Evolutionary conservation across 2,113 vertebrate genomes (phyloP), one percentile per base, ranked within the genome.

Genomic region (Neolamprologus caudopunctatus): DNA sequence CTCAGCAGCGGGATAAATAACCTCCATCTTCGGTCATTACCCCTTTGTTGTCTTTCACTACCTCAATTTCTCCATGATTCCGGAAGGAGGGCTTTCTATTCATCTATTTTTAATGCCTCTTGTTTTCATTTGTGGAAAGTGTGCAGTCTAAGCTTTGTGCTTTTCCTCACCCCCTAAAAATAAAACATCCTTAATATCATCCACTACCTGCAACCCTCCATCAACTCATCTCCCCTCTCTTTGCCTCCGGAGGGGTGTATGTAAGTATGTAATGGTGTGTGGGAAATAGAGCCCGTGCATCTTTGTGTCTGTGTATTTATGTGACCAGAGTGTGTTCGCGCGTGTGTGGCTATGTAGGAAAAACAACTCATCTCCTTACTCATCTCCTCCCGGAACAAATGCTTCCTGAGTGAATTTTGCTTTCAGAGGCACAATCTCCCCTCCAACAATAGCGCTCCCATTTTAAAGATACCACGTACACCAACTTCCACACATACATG

Each of bases 31-130:
- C 75, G 83, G 82, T 91, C 87, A 92, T 95, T 89, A 88, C 82
- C 81, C 89, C 53, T 85, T 85, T 90, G 86, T 94, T 93, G 91
- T 94, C 87, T 92, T 86, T 58, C 73, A 68, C 82, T 86, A 80
- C 58, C 88, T 68, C 57, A 7, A 79, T 87, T 71, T 86, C 58
- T 68, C 84, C 57, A 31, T 87, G 86, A 87, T 89, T 91, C 89
- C 26, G 61, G 89, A 94, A 88, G 87, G 37, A 84, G 82, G 82
- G 79, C 90, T 92, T 93, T 91, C 79, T 84, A 54, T 85, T 92
- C 89, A 95, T 96, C 87, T 89, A 96, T 96, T 89, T 96, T 96
- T 96, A 85, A 96, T 95, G 94, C 80, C 50, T 85, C 83, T 85
- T 87, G 91, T 93, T 93, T 92, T 86, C 85, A 87, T 90, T 75